Base-by-base conservation (phyloP, 2,888 invertebrate species). In the Mythimna loreyi region DNA sequence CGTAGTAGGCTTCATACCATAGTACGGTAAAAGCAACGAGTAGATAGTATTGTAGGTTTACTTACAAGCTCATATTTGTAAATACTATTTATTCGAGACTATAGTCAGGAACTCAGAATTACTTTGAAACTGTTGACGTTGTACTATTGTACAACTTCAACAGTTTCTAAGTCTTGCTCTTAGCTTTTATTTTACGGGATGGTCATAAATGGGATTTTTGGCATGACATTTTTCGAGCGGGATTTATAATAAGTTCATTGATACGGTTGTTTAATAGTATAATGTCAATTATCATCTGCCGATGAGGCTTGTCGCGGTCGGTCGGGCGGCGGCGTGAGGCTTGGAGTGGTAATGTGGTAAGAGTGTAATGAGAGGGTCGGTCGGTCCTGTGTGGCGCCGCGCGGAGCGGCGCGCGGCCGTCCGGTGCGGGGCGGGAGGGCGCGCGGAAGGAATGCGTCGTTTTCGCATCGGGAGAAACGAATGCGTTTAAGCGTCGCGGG, bases 401-500 rank as follows among this genome's bases (percentile, higher is more conserved):
- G 89, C 88, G 89, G 86, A 85, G 90, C 83, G 88, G 88, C 89
- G 86, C 79, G 85, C 87, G 88, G 88, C 83, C 87, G 88, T 86
- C 83, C 87, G 87, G 86, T 84, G 91, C 87, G 91, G 90, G 92
- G 92, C 86, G 89, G 91, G 91, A 88, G 92, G 92, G 92, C 92
- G 94, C 92, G 94, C 94, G 95, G 95, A 95, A 95, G 95, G 95
- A 95, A 95, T 95, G 95, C 95, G 95, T 95, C 95, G 95, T 95
- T 95, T 95, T 96, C 95, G 95, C 95, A 96, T 95, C 95, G 95
- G 95, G 95, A 96, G 95, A 96, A 96, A 95, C 95, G 95, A 96
- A 96, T 96, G 95, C 95, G 95, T 95, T 95, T 95, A 95, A 95
- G 95, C 95, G 94, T 95, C 95, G 95, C 95, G 95, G 94, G 94